phyloP scores from a whole-genome alignment of 2,113 vertebrate genomes.

The Xerus inauris region DNA sequence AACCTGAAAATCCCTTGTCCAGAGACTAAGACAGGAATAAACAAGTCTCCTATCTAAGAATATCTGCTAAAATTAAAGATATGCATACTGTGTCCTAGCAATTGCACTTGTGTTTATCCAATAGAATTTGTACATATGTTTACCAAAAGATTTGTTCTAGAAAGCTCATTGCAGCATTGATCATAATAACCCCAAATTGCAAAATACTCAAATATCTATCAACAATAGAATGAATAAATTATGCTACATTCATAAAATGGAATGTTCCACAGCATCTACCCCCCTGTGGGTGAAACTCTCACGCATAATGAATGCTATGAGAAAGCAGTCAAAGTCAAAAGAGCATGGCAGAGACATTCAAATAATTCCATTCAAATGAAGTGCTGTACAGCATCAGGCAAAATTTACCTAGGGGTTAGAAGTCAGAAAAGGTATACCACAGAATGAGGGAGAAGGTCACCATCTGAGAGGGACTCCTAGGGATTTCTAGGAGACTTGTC shows the following conservation, averaged over 20 bases:
- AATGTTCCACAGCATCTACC: background rate
- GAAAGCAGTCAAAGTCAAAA: background rate
- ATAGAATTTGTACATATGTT: background rate
- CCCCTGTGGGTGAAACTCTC: no score
- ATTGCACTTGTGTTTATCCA: background rate
- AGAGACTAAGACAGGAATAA: background rate
- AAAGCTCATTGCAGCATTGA: background rate
- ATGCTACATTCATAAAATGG: background rate
- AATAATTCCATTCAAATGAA: background rate
- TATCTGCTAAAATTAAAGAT: background rate
- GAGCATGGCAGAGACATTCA: background rate
- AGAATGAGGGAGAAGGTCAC: no score
- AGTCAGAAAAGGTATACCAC: background rate
- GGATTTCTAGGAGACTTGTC: background rate
- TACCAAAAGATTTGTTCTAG: background rate
- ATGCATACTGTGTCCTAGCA: background rate
- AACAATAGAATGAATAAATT: background rate
- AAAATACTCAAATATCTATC: background rate
- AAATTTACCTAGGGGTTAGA: background rate
- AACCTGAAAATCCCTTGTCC: background rate
- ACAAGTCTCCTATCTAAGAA: background rate
- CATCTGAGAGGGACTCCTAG: background rate
- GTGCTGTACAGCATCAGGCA: background rate
- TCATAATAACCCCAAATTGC: background rate
- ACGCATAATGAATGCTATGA: background rate